Conservation (phyloP, 2,797 vertebrate genomes). For the Oreochromis grahami region DNA sequence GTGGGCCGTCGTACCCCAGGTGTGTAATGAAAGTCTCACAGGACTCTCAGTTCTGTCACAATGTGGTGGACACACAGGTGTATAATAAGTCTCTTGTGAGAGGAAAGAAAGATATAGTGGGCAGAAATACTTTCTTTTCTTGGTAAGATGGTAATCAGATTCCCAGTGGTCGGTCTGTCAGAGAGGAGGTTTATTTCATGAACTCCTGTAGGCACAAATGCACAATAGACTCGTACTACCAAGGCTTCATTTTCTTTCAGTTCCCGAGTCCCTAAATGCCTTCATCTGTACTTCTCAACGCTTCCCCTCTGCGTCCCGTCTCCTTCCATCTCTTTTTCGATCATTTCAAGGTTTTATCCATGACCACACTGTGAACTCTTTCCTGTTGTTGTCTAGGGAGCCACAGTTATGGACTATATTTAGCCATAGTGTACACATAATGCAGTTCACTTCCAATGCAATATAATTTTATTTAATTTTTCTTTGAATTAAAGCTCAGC, state of each 20-base stretch:
- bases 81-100: conserved; percentile 17
- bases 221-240: neutral
- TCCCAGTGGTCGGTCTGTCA: neutral
- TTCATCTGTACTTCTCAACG: neutral
- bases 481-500: neutral
- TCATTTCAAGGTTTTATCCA: conserved; percentile 25
- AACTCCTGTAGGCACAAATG: neutral
- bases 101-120: neutral
- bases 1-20: neutral
- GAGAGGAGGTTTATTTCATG: neutral
- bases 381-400: neutral
- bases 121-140: neutral
- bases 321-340: neutral
- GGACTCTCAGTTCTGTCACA: neutral
- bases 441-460: neutral
- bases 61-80: neutral
- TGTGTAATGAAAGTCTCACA: neutral
- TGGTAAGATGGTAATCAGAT: conserved; percentile 9
- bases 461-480: neutral
- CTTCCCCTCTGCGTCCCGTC: neutral
- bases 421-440: neutral
- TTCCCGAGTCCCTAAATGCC: neutral
- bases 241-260: neutral
- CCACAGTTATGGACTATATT: neutral
- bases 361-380: conserved; percentile 22